phyloP scores from a whole-genome alignment of 2,113 vertebrate species.

The Epinephelus lanceolatus region DNA sequence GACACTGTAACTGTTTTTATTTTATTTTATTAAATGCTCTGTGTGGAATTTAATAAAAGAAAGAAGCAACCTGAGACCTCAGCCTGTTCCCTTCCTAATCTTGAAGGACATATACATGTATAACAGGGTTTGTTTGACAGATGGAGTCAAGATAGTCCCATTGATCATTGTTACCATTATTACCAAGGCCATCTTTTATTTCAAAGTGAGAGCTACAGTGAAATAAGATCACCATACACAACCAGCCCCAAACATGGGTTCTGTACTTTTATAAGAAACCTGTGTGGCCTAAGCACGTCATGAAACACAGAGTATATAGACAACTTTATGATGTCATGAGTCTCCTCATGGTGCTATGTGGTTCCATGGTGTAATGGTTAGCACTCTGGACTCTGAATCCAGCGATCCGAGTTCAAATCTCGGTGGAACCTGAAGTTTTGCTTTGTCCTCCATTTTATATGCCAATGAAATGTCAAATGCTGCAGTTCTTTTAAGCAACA shows the following conservation, averaged over 20 bases:
- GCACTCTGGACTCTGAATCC: slow-evolving; percentile 91
- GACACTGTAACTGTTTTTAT: neutral
- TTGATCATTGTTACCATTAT: too few species aligned
- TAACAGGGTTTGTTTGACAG: neutral
- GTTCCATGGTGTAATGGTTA: slow-evolving; percentile 91
- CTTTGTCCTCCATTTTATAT: too few species aligned
- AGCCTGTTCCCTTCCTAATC: neutral
- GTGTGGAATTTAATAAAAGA: neutral
- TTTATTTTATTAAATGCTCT: neutral
- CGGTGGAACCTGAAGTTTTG: slow-evolving; percentile 76
- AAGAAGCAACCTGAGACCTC: neutral
- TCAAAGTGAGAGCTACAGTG: neutral
- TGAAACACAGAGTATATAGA: too few species aligned
- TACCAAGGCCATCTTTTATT: too few species aligned
- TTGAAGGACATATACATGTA: neutral
- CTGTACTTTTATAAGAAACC: too few species aligned
- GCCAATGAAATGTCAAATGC: rapidly evolving
- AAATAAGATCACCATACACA: neutral
- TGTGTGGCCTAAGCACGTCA: too few species aligned
- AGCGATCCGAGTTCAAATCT: slow-evolving; percentile 89
- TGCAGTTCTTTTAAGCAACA: rapidly evolving
- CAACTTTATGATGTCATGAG: too few species aligned
- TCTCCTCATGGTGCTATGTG: rapidly evolving
- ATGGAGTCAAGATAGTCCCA: neutral
- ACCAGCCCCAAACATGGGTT: too few species aligned